Evolutionary conservation across 2,113 vertebrate species (phyloP).

Genomic region (Craseonycteris thonglongyai): DNA sequence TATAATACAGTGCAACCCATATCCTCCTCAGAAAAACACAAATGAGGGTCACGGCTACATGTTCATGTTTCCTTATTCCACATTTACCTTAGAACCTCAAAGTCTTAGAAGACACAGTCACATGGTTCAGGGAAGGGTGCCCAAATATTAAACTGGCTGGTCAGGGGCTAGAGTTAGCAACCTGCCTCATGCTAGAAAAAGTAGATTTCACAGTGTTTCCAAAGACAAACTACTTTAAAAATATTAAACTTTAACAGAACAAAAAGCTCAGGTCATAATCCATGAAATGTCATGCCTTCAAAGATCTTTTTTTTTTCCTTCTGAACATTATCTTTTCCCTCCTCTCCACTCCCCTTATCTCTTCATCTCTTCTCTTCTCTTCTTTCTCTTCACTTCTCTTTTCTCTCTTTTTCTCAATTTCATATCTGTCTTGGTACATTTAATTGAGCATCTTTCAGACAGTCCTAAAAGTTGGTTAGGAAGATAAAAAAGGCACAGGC

Average conservation of each 20-base stretch:
- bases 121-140: not conserved
- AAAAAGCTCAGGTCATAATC: not conserved
- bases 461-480: not conserved
- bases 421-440: not conserved
- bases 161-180: not conserved
- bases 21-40: not conserved
- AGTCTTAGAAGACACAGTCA: too few relatives aligned
- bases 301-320: not conserved
- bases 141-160: not conserved
- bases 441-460: not conserved
- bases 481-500: not conserved
- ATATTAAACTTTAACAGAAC: not conserved
- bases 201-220: not conserved
- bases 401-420: not conserved
- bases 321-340: not conserved
- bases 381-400: accelerated
- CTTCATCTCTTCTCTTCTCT: too few relatives aligned
- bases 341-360: too few relatives aligned
- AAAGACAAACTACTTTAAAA: not conserved
- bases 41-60: not conserved
- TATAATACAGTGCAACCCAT: not conserved
- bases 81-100: not conserved
- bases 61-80: not conserved
- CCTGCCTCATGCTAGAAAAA: not conserved
- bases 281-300: not conserved